These are phyloP conservation scores for Uria aalge DNA, from an alignment of 2,113 vertebrate genomes.

Conservation along the genomic window DNA sequence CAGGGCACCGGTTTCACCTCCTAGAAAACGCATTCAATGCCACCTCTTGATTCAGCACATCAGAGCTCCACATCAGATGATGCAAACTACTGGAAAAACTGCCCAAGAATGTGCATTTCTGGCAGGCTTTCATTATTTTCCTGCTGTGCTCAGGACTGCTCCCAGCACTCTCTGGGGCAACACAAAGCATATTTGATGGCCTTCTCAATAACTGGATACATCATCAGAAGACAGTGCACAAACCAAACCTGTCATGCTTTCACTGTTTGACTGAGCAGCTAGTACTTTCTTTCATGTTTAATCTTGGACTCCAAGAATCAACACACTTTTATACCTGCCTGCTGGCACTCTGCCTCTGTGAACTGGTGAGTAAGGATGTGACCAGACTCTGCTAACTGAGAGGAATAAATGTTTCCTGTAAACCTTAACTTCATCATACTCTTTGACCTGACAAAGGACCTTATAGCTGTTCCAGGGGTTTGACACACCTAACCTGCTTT, in stretches of 20 bases:
- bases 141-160: background rate
- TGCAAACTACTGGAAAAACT: background rate
- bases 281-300: background rate
- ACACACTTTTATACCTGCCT: background rate
- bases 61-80: background rate
- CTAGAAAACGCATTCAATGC: fast-evolving
- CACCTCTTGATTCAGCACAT: background rate
- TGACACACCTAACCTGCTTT: background rate
- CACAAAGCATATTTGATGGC: background rate
- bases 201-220: background rate
- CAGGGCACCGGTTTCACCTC: background rate
- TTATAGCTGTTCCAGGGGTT: background rate
- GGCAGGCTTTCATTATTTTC: background rate
- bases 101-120: background rate
- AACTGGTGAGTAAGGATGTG: background rate
- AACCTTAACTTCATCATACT: background rate
- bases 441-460: background rate
- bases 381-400: background rate
- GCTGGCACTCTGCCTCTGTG: background rate
- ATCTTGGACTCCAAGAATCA: background rate
- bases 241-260: background rate
- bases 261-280: background rate
- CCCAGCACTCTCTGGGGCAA: background rate
- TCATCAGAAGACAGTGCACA: background rate
- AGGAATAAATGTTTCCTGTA: background rate